These are phyloP conservation scores for Agrochola macilenta DNA, from an alignment of 2,888 invertebrate species.

Conservation along the genomic window DNA sequence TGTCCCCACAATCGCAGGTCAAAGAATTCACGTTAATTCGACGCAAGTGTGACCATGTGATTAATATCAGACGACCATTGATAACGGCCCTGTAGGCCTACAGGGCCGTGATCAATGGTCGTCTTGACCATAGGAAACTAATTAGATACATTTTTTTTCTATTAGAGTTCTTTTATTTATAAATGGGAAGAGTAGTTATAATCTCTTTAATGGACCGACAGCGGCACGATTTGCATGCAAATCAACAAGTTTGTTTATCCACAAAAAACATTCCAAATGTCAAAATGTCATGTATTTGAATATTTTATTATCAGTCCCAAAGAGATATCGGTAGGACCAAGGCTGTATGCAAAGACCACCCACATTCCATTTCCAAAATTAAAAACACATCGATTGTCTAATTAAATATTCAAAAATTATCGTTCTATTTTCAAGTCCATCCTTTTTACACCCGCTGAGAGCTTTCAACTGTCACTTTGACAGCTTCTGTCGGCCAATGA, in stretches of 20 bases:
- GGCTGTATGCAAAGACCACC: constrained; percentile 38
- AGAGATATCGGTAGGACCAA: constrained; percentile 37
- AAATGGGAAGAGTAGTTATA: constrained; percentile 18
- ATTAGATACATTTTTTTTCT: constrained; percentile 55
- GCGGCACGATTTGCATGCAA: constrained; percentile 50
- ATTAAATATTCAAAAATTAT: constrained; percentile 64
- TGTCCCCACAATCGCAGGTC: constrained; percentile 76
- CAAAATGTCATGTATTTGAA: constrained; percentile 48
- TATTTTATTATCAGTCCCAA: constrained; percentile 43
- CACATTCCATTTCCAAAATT: constrained; percentile 53
- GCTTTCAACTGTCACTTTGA: constrained; percentile 78
- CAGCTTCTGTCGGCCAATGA: constrained; percentile 71
- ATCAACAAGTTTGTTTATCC: constrained; percentile 50
- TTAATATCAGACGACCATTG: constrained; percentile 54
- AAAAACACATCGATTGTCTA: constrained; percentile 57
- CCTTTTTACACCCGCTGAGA: constrained; percentile 75
- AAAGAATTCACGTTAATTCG: constrained; percentile 56
- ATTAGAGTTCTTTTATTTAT: constrained; percentile 37
- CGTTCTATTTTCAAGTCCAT: constrained; percentile 63
- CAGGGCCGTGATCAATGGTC: too few species aligned
- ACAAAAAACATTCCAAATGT: constrained; percentile 55
- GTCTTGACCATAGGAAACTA: constrained; percentile 43
- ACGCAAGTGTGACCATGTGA: constrained; percentile 45
- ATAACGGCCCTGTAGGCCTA: constrained; percentile 47
- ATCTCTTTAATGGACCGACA: constrained; percentile 29